Conservation (phyloP, 1,140 invertebrate species). For the Danaus melanippus region DNA sequence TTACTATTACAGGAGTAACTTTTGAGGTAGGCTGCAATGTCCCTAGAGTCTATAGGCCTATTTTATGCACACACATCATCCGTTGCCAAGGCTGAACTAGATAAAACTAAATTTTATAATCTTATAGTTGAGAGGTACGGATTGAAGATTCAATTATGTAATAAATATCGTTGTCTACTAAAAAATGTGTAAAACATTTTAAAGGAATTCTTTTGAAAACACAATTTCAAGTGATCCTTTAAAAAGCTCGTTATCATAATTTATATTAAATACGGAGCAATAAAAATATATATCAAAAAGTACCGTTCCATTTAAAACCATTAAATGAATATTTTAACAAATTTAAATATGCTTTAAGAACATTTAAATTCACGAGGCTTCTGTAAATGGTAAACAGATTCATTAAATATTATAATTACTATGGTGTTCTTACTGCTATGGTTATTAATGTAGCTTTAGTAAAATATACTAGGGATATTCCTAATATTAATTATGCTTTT, state of each 20-base stretch:
- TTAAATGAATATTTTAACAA: too few species aligned
- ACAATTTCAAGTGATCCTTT: too few species aligned
- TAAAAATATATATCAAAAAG: too few species aligned
- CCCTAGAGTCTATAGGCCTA: slow-evolving; percentile 28
- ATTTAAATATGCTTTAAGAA: slow-evolving; percentile 1
- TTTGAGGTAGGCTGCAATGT: slow-evolving; percentile 38
- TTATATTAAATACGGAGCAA: too few species aligned
- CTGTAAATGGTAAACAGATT: slow-evolving; percentile 18
- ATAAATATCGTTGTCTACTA: too few species aligned
- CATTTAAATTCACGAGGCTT: slow-evolving; percentile 11
- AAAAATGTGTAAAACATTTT: too few species aligned
- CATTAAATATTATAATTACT: slow-evolving; percentile 16
- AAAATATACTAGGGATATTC: too few species aligned
- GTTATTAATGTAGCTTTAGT: slow-evolving; percentile 9
- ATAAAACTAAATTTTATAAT: slow-evolving; percentile 5
- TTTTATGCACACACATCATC: slow-evolving; percentile 22
- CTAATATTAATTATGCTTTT: too few species aligned
- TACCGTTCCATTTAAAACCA: too few species aligned
- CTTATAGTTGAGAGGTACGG: not conserved
- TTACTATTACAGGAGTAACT: slow-evolving; percentile 54
- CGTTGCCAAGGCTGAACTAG: slow-evolving; percentile 1
- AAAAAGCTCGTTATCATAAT: too few species aligned
- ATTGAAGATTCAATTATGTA: too few species aligned
- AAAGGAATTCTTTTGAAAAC: too few species aligned
- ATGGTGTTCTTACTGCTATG: slow-evolving; percentile 4